These are phyloP conservation scores for Lycocorax pyrrhopterus DNA, from an alignment of 2,113 vertebrate species.

Conservation along the genomic window DNA sequence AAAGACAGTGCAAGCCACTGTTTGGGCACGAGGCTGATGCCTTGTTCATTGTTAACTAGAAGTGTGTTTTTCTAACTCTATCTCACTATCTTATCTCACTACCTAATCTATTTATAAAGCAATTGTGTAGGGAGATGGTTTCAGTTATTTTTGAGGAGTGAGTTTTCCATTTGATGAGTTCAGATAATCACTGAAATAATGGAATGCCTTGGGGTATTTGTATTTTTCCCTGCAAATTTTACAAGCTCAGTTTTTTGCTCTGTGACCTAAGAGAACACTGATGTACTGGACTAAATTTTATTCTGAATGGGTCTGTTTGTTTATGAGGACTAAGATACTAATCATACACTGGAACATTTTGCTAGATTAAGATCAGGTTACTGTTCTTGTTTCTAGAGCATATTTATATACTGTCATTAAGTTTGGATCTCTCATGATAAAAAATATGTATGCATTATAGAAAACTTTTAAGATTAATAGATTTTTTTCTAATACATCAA, in stretches of 20 bases:
- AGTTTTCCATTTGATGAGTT: neutral
- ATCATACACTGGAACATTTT: neutral
- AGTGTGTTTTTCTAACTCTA: neutral
- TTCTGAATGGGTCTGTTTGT: neutral
- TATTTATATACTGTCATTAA: neutral
- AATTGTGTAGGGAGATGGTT: neutral
- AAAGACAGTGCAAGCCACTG: neutral
- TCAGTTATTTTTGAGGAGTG: neutral
- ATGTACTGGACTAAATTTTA: neutral
- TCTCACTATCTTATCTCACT: neutral
- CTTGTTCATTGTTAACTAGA: neutral
- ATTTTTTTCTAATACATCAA: neutral
- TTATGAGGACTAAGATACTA: neutral
- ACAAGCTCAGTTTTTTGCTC: neutral
- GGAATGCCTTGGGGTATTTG: neutral
- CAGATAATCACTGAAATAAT: neutral
- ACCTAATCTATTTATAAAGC: neutral
- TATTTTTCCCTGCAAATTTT: neutral
- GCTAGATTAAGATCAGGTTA: neutral
- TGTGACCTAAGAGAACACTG: neutral
- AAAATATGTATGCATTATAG: neutral
- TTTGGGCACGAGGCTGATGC: neutral
- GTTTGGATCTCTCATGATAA: neutral
- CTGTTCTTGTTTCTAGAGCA: neutral
- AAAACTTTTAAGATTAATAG: neutral